A percentile compares a stretch with the other conserved stretches of the same genome.
phyloP scores from a whole-genome alignment of 2,888 invertebrate species.

The Andrena bucephala region DNA sequence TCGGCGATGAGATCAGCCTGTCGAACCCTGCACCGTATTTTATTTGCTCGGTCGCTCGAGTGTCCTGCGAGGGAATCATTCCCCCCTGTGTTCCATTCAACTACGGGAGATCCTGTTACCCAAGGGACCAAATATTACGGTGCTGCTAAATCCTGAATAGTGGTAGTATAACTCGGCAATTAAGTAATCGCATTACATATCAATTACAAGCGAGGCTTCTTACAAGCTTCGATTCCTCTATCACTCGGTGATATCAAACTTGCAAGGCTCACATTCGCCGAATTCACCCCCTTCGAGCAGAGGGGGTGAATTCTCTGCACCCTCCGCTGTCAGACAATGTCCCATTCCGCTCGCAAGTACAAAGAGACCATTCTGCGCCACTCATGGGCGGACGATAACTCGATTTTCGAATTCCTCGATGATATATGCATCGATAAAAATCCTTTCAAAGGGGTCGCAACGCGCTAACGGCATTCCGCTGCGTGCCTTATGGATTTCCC shows the following conservation, averaged over 20 bases:
- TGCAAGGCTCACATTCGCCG: no score
- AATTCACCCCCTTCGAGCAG: no score
- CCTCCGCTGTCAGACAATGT: not conserved
- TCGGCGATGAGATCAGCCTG: conserved; percentile 85
- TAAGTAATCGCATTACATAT: not conserved
- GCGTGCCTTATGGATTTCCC: not conserved
- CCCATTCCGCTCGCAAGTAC: not conserved
- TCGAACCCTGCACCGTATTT: conserved; percentile 84
- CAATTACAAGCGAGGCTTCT: not conserved
- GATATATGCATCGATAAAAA: not conserved
- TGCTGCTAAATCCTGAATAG: not conserved
- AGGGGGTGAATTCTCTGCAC: no score
- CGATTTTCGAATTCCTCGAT: not conserved
- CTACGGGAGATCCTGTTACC: not conserved
- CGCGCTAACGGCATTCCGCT: conserved; percentile 4
- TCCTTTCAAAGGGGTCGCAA: not conserved
- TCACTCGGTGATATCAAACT: no score
- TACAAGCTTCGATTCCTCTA: no score
- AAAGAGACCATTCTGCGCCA: not conserved
- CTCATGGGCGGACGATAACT: not conserved
- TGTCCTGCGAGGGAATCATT: conserved; percentile 48
- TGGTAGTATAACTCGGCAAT: not conserved
- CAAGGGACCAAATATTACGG: not conserved
- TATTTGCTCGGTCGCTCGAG: conserved; percentile 62
- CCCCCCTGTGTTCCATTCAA: conserved; percentile 6